Evolutionary conservation across 2,797 vertebrate genomes (phyloP), one percentile per base, ranked within the genome.

Genomic region (Jordanella pulchra): DNA sequence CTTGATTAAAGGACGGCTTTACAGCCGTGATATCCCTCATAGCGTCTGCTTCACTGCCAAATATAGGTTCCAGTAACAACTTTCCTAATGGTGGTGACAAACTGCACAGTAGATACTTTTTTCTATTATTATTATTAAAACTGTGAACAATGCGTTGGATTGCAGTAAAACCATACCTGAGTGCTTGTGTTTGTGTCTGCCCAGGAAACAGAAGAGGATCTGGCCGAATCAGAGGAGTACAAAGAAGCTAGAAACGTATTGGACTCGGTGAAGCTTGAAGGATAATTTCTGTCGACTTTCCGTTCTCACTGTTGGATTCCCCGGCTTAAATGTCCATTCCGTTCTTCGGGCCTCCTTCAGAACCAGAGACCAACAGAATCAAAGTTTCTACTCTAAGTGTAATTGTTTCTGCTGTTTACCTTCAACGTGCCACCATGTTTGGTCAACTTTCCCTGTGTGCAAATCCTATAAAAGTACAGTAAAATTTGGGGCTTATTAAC

Each of bases 181-280:
- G 58, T 61, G 58, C 32, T 39, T 23, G 65, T 86, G 69, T 84
- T 75, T 87, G 80, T 88, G 74, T 87, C 44, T 81, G 94, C 94
- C 61, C 92, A 99, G 98, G 97, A 98, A 90, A 90, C 93, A 48
- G 96, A 96, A 87, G 96, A 95, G 86, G 97, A 98, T 32, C 92
- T 98, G 94, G 93, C 92, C 78, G 97, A 98, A 89, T 68, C 93
- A 0, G 95, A 96, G 75, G 97, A 98, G 87, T 98, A 95, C 91
- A 97, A 95, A 91, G 96, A 97, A 85, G 97, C 96, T 65, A 93
- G 89, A 86, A 92, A 84, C 79, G 67, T 96, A 61, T 92, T 98
- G 91, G 96, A 96, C 77, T 98, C 96, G 23, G 95, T 98, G 91
- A 96, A 97, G 91, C 93, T 98, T 90, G 95, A 97, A 92, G 96